Evolutionary conservation across 2,797 vertebrate species (phyloP).

Genomic region (Gallinago stenura): DNA sequence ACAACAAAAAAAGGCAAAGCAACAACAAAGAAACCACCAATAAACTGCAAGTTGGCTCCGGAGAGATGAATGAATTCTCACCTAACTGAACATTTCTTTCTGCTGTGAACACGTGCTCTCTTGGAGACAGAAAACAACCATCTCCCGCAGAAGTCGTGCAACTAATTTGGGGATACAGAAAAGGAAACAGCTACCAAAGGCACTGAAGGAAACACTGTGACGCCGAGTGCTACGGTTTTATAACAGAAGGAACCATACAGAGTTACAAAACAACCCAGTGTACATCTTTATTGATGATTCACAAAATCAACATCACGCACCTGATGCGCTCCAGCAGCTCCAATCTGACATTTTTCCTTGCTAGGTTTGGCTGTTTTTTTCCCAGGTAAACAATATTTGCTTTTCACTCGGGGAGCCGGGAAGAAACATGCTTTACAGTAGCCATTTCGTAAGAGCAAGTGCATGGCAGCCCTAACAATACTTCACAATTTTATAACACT

Average conservation of each 20-base stretch:
- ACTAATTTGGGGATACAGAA: not conserved
- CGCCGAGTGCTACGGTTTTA: not conserved
- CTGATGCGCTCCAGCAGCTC: not conserved
- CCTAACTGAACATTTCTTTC: not conserved
- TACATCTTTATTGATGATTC: slow-evolving; percentile 55
- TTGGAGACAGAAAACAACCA: not conserved
- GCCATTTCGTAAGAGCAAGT: not conserved
- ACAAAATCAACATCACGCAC: slow-evolving; percentile 19
- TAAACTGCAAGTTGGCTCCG: not conserved
- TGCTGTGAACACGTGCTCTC: not conserved
- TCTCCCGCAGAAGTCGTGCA: not conserved
- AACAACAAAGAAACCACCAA: not conserved
- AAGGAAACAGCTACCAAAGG: not conserved
- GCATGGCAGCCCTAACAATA: not conserved
- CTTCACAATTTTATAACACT: not conserved
- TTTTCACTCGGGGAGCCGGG: not conserved
- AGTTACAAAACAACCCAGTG: slow-evolving; percentile 9
- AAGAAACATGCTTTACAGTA: not conserved
- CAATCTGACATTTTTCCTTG: not conserved
- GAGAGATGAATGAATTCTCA: not conserved
- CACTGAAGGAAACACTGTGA: not conserved
- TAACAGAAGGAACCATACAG: not conserved
- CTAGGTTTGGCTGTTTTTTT: not conserved
- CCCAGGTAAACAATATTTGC: not conserved
- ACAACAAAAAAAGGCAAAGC: not conserved